Percentiles rank a stretch among this genome's conserved stretches.
Evolutionary conservation across 1,140 invertebrate genomes (phyloP).

Genomic region (Phortica variegata): DNA sequence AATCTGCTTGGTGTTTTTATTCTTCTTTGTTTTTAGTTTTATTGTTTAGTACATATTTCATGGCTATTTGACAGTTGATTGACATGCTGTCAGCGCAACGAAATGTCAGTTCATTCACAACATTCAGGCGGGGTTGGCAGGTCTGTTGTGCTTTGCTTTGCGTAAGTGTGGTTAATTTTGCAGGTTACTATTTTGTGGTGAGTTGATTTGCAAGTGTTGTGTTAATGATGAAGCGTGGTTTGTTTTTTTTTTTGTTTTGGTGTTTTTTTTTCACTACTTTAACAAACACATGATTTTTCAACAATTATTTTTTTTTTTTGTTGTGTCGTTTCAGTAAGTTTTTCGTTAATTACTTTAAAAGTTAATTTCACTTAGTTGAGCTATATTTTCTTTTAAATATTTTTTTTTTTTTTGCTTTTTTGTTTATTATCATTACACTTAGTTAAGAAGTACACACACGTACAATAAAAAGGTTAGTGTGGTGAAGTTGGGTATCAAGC

Average conservation of each 20-base stretch:
- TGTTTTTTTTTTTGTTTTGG: background rate
- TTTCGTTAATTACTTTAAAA: background rate
- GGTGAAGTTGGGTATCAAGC: background rate
- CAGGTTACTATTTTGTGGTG: background rate
- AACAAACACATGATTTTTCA: background rate
- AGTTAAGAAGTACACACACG: constrained; percentile 21
- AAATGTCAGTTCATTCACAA: background rate
- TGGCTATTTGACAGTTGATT: background rate
- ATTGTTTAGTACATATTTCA: constrained; percentile 5
- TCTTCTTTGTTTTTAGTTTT: constrained; percentile 5
- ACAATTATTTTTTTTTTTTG: background rate
- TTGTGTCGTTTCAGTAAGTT: background rate
- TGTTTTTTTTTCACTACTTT: background rate
- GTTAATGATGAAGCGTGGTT: too few species aligned
- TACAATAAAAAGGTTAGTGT: too few species aligned
- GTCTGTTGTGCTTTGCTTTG: background rate
- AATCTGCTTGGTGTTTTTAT: too few species aligned
- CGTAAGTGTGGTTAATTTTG: background rate
- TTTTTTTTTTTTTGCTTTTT: constrained; percentile 6
- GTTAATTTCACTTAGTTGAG: constrained; percentile 10
- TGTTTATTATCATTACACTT: background rate
- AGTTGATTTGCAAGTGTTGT: too few species aligned
- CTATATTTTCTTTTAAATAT: constrained; percentile 15
- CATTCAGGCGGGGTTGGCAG: too few species aligned
- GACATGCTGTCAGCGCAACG: background rate